phyloP scores from a whole-genome alignment of 1,140 invertebrate species.

The Cephus cinctus region DNA sequence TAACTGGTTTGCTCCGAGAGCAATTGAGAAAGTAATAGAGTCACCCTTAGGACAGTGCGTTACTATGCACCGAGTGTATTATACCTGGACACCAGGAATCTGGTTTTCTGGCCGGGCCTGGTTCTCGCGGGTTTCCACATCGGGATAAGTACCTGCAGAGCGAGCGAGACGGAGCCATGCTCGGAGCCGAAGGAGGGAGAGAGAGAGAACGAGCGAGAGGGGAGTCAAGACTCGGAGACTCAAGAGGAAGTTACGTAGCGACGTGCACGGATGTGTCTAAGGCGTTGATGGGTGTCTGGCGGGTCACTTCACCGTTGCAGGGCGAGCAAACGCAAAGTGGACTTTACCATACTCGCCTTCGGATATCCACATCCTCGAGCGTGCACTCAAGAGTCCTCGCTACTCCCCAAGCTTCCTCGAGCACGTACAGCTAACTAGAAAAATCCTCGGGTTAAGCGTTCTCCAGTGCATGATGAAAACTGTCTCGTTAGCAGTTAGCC shows the following conservation, averaged over 20 bases:
- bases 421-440: conserved; percentile 35
- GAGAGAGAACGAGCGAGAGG: not conserved
- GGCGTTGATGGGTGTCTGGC: conserved; percentile 47
- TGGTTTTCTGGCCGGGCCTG: no score
- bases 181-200: conserved; percentile 3
- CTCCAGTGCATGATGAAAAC: conserved; percentile 26
- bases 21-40: no score
- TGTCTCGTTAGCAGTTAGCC: conserved; percentile 31
- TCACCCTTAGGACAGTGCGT: no score
- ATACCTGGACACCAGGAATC: no score
- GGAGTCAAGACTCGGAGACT: conserved; percentile 9
- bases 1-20: no score
- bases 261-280: conserved; percentile 23
- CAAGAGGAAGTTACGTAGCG: no score
- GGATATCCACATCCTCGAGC: conserved; percentile 18
- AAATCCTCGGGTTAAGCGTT: conserved; percentile 28
- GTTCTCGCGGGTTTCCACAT: no score
- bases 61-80: no score
- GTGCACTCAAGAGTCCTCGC: conserved; percentile 17
- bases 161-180: conserved; percentile 1
- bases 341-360: conserved; percentile 15
- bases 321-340: conserved; percentile 25
- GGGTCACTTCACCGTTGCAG: conserved; percentile 48
- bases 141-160: no score
- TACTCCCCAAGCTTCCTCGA: conserved; percentile 24